Evolutionary conservation across 2,888 invertebrate genomes (phyloP).

Genomic region (Alentia gelatinosa): DNA sequence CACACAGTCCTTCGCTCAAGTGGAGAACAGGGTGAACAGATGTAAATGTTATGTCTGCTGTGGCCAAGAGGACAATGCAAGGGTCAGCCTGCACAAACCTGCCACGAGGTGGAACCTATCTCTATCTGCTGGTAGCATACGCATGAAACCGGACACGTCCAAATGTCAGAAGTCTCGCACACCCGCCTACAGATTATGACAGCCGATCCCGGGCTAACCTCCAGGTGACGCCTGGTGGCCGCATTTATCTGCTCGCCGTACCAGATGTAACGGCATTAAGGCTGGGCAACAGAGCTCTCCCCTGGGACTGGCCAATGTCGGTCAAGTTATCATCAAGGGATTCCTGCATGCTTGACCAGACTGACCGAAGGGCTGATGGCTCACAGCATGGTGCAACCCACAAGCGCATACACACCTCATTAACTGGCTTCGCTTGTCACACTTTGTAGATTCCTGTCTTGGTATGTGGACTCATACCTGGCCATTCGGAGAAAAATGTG

Average conservation of each 20-base stretch:
- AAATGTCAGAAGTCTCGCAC: neutral
- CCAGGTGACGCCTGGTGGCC: neutral
- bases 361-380: neutral
- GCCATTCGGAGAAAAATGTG: neutral
- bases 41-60: neutral
- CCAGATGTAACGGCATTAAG: neutral
- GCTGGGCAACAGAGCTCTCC: neutral
- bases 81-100: neutral
- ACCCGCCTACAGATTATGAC: conserved; percentile 12
- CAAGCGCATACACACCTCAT: neutral
- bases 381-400: neutral
- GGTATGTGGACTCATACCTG: neutral
- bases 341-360: conserved; percentile 22
- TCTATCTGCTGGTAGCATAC: neutral
- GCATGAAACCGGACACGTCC: neutral
- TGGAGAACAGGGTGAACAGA: neutral
- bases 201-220: neutral
- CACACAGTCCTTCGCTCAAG: neutral
- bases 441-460: neutral
- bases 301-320: neutral
- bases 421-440: neutral
- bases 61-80: neutral
- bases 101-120: neutral
- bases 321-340: neutral
- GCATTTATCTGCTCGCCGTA: neutral